Conservation (phyloP, 2,888 invertebrate genomes). For the Melanchra persicariae region DNA sequence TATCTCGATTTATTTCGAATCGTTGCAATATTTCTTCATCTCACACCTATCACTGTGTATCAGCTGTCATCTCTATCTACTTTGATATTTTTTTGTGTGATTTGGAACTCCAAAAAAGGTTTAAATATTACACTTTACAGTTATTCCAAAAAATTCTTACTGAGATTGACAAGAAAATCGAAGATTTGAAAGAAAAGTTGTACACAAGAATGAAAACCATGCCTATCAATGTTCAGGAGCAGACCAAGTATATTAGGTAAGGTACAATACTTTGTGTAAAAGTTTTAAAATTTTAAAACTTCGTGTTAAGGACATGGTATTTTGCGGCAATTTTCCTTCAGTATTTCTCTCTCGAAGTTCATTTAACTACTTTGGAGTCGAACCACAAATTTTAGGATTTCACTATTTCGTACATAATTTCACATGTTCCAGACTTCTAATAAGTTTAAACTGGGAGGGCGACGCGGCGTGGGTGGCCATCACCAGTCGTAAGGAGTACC, state of each 20-base stretch:
- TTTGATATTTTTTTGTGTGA: not conserved
- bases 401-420: too few relatives aligned
- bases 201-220: slow-evolving; percentile 96
- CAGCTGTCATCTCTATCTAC: not conserved
- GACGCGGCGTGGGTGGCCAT: slow-evolving; percentile 99
- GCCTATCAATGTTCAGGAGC: slow-evolving; percentile 98
- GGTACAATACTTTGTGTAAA: slow-evolving; percentile 58
- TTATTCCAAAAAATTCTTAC: slow-evolving; percentile 96
- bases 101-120: not conserved
- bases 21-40: not conserved
- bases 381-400: too few relatives aligned
- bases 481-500: slow-evolving; percentile 95
- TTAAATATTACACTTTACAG: slow-evolving; percentile 77
- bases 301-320: too few relatives aligned
- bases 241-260: slow-evolving; percentile 97
- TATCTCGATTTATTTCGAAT: not conserved
- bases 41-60: too few relatives aligned
- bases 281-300: too few relatives aligned
- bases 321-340: too few relatives aligned
- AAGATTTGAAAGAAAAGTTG: slow-evolving; percentile 94
- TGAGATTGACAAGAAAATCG: slow-evolving; percentile 97
- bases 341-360: too few relatives aligned
- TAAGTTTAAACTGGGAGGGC: slow-evolving; percentile 91
- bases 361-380: too few relatives aligned
- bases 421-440: slow-evolving; percentile 76